Evolutionary conservation across 2,888 invertebrate genomes (phyloP), one percentile per base, ranked within the genome.

Genomic region (Agrotis segetum): DNA sequence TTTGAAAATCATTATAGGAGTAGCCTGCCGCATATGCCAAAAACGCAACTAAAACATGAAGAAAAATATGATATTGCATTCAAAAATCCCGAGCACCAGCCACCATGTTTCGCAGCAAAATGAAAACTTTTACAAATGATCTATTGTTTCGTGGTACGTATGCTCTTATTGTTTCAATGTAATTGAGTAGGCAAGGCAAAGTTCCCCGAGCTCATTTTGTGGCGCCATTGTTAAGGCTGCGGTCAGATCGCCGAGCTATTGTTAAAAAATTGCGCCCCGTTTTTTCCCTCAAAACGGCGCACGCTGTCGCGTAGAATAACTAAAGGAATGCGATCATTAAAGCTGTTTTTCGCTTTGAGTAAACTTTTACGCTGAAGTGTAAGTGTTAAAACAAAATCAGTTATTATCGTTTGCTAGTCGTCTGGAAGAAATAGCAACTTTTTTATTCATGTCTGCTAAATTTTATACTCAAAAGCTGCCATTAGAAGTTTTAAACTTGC

Each of bases 151-250:
- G 74, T 65, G 62, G 67, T 81, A 79, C 71, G 79, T 77, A 79
- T 79, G 74, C 68, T 80, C 69, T 80, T 74, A 83, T 81, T 83
- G 83, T 83, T 82, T 81, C 79, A 50, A 61, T 81, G 79, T 83
- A 83, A 83, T 83, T 83, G 82, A 83, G 81, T 83, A 83, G 83
- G 79, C 71, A 76, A 80, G 75, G 70, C 63, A 62, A 83, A 79
- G 70, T 79, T 80, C 65, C 70, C 66, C 67, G 79, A 69, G 74
- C 83, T 81, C 83, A 83, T 83, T 83, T 64, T 50, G 72, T 62
- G 67, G 66, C 50, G 13, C 74, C 49, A 83, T 83, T 83, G 81
- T 83, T 81, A 72, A 82, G 50, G 71, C 60, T 53, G 67, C 70
- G 76, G 73, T 70, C 81, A 74, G 79, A 83, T 70, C 75, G 70